Conservation (phyloP, 2,797 vertebrate genomes). For the Ambastaia sidthimunki region DNA sequence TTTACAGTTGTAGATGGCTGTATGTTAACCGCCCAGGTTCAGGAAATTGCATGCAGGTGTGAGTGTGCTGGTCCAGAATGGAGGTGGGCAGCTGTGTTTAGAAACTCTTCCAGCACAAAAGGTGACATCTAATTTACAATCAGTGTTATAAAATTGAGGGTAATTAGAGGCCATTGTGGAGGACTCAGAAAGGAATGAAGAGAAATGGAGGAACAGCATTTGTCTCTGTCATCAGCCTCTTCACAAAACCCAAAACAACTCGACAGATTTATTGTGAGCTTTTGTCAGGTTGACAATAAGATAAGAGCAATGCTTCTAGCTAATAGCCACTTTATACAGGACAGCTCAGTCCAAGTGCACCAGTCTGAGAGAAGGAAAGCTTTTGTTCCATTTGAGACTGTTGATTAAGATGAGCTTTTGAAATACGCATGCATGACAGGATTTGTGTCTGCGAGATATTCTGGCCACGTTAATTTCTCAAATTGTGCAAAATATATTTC, state of each 20-base stretch:
- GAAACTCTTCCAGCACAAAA: conserved; percentile 69
- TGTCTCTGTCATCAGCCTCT: conserved; percentile 57
- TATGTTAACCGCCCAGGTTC: conserved; percentile 64
- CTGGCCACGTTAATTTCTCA: neutral
- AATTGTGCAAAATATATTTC: neutral
- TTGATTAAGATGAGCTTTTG: neutral
- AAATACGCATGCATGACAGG: neutral
- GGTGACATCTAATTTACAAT: conserved; percentile 74
- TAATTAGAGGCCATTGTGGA: conserved; percentile 75
- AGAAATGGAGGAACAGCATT: conserved; percentile 54
- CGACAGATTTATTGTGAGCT: neutral
- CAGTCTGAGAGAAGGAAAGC: neutral
- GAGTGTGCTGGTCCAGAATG: conserved; percentile 64
- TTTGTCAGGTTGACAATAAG: conserved; percentile 16
- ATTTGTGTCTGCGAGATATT: neutral
- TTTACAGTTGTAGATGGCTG: conserved; percentile 22
- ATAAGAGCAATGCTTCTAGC: neutral
- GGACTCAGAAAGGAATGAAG: conserved; percentile 38
- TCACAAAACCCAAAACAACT: conserved; percentile 13
- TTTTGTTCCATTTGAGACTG: neutral
- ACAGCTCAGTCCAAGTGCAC: neutral
- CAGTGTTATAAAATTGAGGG: conserved; percentile 76
- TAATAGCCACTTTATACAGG: neutral
- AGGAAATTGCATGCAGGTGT: conserved; percentile 76
- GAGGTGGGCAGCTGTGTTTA: conserved; percentile 72